Evolutionary conservation across 2,113 vertebrate genomes (phyloP), one percentile per base, ranked within the genome.

Genomic region (Paramormyrops kingsleyae): DNA sequence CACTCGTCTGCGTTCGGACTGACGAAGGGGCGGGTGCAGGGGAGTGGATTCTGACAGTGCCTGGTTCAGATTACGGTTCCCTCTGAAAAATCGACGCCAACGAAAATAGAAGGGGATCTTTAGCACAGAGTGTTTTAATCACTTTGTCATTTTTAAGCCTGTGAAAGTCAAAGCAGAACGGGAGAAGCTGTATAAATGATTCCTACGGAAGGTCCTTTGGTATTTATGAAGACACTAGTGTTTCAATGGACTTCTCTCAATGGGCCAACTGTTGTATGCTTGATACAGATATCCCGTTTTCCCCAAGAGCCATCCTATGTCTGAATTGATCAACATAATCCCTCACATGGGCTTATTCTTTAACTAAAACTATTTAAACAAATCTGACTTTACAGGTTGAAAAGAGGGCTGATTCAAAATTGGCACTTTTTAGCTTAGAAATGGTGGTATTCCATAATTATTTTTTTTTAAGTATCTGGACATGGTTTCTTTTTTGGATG

Each of bases 381-480:
- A 83, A 89, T 84, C 49, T 12, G 80, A 85, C 89, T 62, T 46
- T 21, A 62, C 52, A 59, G 50, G 50, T 39, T 53, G 49, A 24
- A 85, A 70, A 62, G 39, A 42, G 70, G 88, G 66, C 88, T 89
- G 88, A 89, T 77, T 89, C 9, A 89, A 80, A 86, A 83, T 70
- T 70, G 83, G 89, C 80, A 89, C 80, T 89, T 84, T 80, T 89
- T 89, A 85, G 4, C 50, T 83, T 89, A 24, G 47, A 53, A 31
- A 70, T 46, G 12, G 17, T 80, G 66, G 35, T 53, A 53, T 83
- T 88, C 31, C 66, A 49, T 89, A 46, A 46, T 46, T 42, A 27
- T 44, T 49, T 27, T 70, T 88, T 88, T 44, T 70, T 70, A 42
- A 21, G 24, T 74, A 74, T 83, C 70, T 56, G 74, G 74, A 83